Evolutionary conservation across 2,113 vertebrate genomes (phyloP).

Genomic region (Podocnemis expansa): DNA sequence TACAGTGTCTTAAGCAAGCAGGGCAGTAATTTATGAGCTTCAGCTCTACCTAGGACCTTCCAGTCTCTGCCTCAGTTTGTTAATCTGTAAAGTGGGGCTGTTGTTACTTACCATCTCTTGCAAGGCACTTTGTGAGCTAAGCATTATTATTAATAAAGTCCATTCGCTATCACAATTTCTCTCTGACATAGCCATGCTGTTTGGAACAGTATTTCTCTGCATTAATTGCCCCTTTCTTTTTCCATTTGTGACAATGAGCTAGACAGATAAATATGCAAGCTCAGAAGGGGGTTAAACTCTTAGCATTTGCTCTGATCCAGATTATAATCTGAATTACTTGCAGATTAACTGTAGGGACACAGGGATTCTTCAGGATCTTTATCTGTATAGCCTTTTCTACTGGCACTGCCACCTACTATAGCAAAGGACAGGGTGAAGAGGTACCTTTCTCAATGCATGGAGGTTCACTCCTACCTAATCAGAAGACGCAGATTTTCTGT

Average conservation of each 20-base stretch:
- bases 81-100: background rate
- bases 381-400: too few relatives aligned
- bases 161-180: background rate
- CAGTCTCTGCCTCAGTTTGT: conserved; percentile 33
- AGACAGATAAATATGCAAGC: rapidly evolving
- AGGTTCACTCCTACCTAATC: background rate
- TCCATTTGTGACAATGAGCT: background rate
- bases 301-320: background rate
- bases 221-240: rapidly evolving
- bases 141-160: background rate
- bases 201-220: background rate
- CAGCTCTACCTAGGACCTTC: background rate
- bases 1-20: background rate
- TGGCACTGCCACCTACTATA: background rate
- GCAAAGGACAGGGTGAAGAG: background rate
- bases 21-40: background rate
- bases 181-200: background rate
- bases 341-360: background rate
- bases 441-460: background rate
- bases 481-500: background rate
- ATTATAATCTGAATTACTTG: background rate
- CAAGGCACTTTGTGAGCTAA: background rate
- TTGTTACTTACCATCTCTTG: background rate
- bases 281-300: background rate
- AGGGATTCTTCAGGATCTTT: conserved; percentile 35